Base-by-base conservation (phyloP, 2,113 vertebrate genomes). In the Scomber japonicus region DNA sequence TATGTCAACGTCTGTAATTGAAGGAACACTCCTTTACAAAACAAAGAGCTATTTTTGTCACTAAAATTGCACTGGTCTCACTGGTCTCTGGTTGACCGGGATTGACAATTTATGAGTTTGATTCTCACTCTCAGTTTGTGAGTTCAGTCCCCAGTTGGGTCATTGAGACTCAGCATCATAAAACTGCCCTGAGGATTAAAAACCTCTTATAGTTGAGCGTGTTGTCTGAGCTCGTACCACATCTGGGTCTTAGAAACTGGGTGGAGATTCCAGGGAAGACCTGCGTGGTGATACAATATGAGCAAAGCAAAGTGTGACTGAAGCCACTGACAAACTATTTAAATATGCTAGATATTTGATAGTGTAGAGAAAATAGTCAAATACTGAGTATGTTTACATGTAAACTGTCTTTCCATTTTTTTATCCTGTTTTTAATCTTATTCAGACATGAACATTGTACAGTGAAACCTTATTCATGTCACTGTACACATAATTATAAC, bases 61-160 rank as follows among this genome's bases (percentile, higher is more conserved):
- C n/a, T 45, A 21, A 80, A 78, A 51, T 30, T 11, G n/a, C n/a
- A 3, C 12, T 4, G 8, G 45, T 68, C 51, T 65, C n/a, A 3
- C 12, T 5, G 8, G 45, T 68, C 51, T 65, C 30, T 16, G 12
- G 24, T 66, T 59, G 46, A 64, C 65, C 27, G 44, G 51, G 74
- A 70, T 49, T 59, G 17, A 80, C 31, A 61, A 84, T 91, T 85
- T 72, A 88, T 64, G 71, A 69, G 55, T 88, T 88, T 83, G 84
- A 90, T 87, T 88, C 65, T 45, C 48, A 61, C 31, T 63, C 60
- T 8, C 55, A 53, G 56, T 77, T 72, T 75, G 75, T 75, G 61
- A 73, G 51, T 82, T 65, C 65, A 80, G 71, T 84, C 55, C 76
- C 62, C 71, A 56, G 57, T 31, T 72, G 75, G 75, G 2, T 76